phyloP scores from a whole-genome alignment of 30 jellyfish, hydroid and myxozoan species.

The Aurelia aurita complex sp. Pacific region DNA sequence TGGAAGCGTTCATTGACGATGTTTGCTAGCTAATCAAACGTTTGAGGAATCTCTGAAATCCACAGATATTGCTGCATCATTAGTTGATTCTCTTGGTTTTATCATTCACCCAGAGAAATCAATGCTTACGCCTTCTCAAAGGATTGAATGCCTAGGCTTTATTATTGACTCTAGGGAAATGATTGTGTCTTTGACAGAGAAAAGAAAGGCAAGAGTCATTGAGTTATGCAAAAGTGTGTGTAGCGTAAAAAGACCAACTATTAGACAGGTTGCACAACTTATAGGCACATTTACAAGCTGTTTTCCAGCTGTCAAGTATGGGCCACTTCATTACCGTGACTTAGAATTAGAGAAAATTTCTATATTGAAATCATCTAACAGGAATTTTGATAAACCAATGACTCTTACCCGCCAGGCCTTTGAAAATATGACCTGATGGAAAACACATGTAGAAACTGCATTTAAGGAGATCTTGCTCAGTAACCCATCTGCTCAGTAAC shows the following conservation, averaged over 20 bases:
- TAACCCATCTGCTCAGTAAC: constrained; percentile 2
- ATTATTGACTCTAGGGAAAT: constrained; percentile 25
- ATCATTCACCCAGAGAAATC: constrained; percentile 34
- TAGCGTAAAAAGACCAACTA: neutral
- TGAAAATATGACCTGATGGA: constrained; percentile 14
- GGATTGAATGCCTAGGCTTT: constrained; percentile 29
- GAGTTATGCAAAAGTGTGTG: neutral
- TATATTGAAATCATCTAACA: constrained; percentile 10
- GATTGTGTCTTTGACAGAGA: constrained; percentile 16
- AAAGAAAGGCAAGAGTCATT: constrained; percentile 8
- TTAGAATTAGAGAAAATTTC: constrained; percentile 26
- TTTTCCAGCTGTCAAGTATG: constrained; percentile 53
- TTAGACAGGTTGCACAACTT: constrained; percentile 37
- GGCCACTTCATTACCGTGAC: constrained; percentile 35
- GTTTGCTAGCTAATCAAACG: neutral
- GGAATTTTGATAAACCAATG: constrained; percentile 27
- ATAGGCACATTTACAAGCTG: constrained; percentile 18
- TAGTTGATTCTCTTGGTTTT: constrained; percentile 43
- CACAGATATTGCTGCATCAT: neutral
- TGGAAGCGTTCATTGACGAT: constrained; percentile 43
- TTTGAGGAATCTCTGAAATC: neutral
- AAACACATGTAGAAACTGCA: constrained; percentile 13
- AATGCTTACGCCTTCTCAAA: neutral
- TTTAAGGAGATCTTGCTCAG: neutral
- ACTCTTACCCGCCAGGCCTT: constrained; percentile 14